Percentiles rank a stretch among this genome's conserved stretches.
Evolutionary conservation across 2,888 invertebrate genomes (phyloP).

Genomic region (Drosophila melanosoma): DNA sequence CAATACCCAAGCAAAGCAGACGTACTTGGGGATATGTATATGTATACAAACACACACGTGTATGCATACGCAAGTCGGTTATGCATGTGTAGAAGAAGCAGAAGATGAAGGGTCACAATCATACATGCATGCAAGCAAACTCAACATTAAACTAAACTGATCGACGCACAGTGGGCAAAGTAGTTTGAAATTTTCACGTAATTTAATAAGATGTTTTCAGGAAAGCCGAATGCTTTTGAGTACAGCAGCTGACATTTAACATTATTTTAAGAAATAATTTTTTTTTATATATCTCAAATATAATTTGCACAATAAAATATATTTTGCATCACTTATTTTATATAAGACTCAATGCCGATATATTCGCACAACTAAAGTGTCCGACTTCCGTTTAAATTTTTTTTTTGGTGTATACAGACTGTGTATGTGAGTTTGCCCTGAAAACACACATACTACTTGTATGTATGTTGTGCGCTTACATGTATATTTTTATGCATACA

Average conservation of each 20-base stretch:
- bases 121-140: neutral
- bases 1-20: constrained; percentile 32
- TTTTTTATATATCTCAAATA: no score
- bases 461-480: constrained; percentile 1
- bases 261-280: neutral
- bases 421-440: neutral
- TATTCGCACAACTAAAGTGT: neutral
- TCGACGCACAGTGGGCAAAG: constrained; percentile 31
- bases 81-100: neutral
- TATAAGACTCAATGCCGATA: neutral
- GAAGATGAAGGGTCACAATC: constrained; percentile 2
- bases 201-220: neutral
- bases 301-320: neutral
- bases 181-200: neutral
- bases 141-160: constrained; percentile 27
- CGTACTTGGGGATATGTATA: constrained; percentile 27
- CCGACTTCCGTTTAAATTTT: neutral
- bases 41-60: constrained; percentile 2
- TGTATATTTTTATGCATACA: neutral
- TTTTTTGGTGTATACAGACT: neutral
- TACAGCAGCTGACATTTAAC: neutral
- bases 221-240: neutral
- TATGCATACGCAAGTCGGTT: neutral
- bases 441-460: neutral
- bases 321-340: neutral